phyloP scores from a whole-genome alignment of 1,140 invertebrate genomes.

The Papilio dardanus region DNA sequence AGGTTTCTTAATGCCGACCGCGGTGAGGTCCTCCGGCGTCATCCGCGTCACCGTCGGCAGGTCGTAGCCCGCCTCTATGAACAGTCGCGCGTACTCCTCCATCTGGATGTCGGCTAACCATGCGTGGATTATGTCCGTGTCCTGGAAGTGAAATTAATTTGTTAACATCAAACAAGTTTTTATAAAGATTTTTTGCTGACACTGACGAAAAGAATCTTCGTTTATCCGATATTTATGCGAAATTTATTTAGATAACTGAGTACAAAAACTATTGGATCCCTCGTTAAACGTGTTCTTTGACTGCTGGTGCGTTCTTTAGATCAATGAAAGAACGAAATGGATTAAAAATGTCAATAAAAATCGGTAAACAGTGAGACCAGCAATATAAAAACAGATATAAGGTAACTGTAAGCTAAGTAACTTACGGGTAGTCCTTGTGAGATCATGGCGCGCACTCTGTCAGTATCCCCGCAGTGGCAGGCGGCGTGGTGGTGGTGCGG shows the following conservation, averaged over 20 bases:
- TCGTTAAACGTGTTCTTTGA: no score
- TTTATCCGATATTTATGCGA: no score
- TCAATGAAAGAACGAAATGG: no score
- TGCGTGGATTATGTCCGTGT: conserved; percentile 95
- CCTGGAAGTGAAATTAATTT: conserved; percentile 81
- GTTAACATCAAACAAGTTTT: background rate
- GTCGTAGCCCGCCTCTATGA: conserved; percentile 98
- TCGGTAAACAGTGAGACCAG: no score
- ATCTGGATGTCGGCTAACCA: conserved; percentile 98
- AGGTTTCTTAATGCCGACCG: conserved; percentile 97
- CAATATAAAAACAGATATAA: no score
- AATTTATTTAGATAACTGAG: no score
- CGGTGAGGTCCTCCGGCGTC: conserved; percentile 97
- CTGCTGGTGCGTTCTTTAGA: no score
- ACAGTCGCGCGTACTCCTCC: conserved; percentile 97
- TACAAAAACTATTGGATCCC: no score
- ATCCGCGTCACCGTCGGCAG: conserved; percentile 98
- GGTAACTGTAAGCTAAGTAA: no score
- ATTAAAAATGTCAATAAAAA: no score
- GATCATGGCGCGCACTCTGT: conserved; percentile 85
- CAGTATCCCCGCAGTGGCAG: conserved; percentile 89
- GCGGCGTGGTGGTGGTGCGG: conserved; percentile 88
- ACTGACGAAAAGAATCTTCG: no score
- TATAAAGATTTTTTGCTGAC: no score
- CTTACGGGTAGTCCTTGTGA: conserved; percentile 85